Evolutionary conservation across 2,888 invertebrate genomes (phyloP).

Genomic region (Hypercompe scribonia): DNA sequence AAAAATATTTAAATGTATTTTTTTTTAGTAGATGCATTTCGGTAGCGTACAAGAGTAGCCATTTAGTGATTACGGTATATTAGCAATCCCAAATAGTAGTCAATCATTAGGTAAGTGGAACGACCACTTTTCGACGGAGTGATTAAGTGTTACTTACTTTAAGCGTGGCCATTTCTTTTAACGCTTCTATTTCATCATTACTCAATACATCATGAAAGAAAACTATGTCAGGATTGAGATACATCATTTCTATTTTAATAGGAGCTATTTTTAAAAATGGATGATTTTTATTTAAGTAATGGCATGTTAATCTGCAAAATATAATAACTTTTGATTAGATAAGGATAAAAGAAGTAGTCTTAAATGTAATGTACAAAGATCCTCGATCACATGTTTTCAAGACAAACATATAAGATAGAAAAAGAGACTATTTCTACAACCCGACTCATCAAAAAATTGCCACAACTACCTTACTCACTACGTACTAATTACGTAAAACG

Average conservation of each 20-base stretch:
- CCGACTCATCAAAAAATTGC: no score
- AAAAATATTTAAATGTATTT: neutral
- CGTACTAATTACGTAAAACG: no score
- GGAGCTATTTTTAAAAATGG: constrained; percentile 93
- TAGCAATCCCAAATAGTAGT: constrained; percentile 74
- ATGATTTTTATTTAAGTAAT: constrained; percentile 89
- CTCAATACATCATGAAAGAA: constrained; percentile 96
- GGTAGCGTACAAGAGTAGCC: neutral
- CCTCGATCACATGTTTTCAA: neutral
- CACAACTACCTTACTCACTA: neutral
- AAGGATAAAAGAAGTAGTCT: neutral
- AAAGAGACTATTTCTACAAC: no score
- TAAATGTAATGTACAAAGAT: neutral
- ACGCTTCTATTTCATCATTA: constrained; percentile 94
- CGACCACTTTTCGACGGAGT: neutral
- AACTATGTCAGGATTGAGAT: constrained; percentile 92
- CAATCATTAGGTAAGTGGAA: neutral
- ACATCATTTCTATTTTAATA: constrained; percentile 93
- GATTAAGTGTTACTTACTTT: constrained; percentile 86
- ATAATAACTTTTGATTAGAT: neutral
- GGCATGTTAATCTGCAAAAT: constrained; percentile 88
- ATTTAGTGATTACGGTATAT: constrained; percentile 73
- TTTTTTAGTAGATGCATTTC: neutral
- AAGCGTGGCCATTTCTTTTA: constrained; percentile 95
- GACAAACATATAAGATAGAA: no score